Percentiles rank a stretch among this genome's conserved stretches.
These are phyloP conservation scores for Cephalopterus ornatus DNA, from an alignment of 2,113 vertebrate genomes.

Conservation along the genomic window DNA sequence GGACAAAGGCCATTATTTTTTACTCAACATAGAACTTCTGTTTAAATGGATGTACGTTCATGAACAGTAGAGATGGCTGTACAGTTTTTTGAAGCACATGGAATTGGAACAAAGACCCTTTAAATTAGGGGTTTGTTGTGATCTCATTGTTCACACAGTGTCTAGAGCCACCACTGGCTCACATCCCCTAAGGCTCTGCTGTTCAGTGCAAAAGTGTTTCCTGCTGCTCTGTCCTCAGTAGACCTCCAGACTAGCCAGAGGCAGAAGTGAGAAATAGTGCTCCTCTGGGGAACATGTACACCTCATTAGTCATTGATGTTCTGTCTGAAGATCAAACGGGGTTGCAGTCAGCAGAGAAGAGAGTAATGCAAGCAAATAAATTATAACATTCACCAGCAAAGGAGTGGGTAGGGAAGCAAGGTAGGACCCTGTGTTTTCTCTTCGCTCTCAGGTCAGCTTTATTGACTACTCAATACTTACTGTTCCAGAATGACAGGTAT, in stretches of 20 bases:
- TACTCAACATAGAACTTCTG: background rate
- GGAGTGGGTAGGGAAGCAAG: background rate
- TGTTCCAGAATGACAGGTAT: background rate
- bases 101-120: background rate
- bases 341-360: background rate
- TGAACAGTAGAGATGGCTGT: background rate
- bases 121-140: background rate
- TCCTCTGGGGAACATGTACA: background rate
- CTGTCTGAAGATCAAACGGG: background rate
- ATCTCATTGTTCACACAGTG: background rate
- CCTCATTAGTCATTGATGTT: background rate
- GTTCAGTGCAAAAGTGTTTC: background rate
- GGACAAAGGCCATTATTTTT: background rate
- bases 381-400: background rate
- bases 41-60: background rate
- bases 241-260: background rate
- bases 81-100: background rate
- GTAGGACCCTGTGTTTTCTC: background rate
- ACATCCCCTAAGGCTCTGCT: background rate
- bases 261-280: background rate
- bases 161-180: background rate
- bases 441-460: background rate
- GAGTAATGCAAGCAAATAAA: background rate
- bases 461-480: background rate
- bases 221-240: background rate